These are phyloP conservation scores for Tragopan temminckii DNA, from an alignment of 2,797 vertebrate genomes.

Conservation along the genomic window DNA sequence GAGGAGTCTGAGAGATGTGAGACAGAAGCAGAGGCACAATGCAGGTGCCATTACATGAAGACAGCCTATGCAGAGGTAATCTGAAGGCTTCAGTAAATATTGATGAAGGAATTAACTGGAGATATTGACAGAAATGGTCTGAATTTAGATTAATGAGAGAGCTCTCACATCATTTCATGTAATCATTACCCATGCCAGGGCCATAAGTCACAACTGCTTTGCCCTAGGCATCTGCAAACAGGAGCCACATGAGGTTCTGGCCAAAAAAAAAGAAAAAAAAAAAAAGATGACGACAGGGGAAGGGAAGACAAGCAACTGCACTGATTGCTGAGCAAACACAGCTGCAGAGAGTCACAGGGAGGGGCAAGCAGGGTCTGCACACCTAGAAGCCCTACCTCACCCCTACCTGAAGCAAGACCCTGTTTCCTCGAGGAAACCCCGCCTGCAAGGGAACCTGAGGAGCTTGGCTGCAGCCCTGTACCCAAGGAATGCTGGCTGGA, in stretches of 20 bases:
- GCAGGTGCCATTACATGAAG: background rate
- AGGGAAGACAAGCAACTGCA: background rate
- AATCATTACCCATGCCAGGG: background rate
- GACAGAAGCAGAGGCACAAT: background rate
- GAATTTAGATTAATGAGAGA: background rate
- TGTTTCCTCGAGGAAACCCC: background rate
- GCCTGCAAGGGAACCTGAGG: background rate
- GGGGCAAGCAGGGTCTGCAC: background rate
- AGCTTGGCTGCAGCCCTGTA: background rate
- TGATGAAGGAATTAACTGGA: background rate
- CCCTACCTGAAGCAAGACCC: background rate
- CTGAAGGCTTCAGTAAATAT: background rate
- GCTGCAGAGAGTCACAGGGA: background rate
- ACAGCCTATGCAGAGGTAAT: background rate
- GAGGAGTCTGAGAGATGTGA: background rate
- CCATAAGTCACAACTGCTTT: background rate
- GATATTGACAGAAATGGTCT: background rate
- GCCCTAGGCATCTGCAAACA: background rate
- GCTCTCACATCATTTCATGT: background rate
- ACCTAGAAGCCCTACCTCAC: background rate
- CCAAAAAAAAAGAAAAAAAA: background rate
- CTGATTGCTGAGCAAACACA: background rate
- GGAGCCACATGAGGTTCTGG: background rate
- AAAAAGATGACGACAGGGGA: background rate
- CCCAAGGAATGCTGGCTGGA: background rate